Evolutionary conservation across 1,140 invertebrate genomes (phyloP).

Genomic region (Nymphalis io): DNA sequence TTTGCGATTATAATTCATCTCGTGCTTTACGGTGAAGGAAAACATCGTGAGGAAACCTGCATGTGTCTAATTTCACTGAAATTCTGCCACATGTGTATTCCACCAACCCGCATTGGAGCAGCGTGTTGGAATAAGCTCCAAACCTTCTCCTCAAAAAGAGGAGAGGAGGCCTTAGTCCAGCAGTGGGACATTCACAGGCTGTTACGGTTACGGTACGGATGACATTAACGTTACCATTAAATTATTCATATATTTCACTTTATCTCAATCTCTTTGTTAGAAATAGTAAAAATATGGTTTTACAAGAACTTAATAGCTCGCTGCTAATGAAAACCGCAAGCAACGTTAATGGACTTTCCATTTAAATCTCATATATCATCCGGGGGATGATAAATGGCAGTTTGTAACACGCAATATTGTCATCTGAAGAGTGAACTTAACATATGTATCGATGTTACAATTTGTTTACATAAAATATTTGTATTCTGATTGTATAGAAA

Average conservation of each 20-base stretch:
- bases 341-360: conserved; percentile 11
- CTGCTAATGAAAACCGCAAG: neutral
- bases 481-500: neutral
- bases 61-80: no score
- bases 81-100: no score
- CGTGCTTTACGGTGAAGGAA: no score
- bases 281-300: neutral
- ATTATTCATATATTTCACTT: neutral
- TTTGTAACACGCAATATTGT: conserved; percentile 4
- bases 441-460: neutral
- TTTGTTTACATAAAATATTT: neutral
- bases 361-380: conserved; percentile 17
- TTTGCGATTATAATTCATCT: no score
- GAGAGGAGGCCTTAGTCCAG: no score
- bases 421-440: neutral
- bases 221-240: neutral
- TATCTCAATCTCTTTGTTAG: neutral
- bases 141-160: no score
- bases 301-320: conserved; percentile 1
- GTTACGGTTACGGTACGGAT: no score
- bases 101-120: no score
- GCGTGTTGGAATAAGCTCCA: no score
- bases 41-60: no score
- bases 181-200: no score
- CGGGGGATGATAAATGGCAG: neutral